phyloP scores from a whole-genome alignment of 1,140 invertebrate genomes.

The Patella vulgata region DNA sequence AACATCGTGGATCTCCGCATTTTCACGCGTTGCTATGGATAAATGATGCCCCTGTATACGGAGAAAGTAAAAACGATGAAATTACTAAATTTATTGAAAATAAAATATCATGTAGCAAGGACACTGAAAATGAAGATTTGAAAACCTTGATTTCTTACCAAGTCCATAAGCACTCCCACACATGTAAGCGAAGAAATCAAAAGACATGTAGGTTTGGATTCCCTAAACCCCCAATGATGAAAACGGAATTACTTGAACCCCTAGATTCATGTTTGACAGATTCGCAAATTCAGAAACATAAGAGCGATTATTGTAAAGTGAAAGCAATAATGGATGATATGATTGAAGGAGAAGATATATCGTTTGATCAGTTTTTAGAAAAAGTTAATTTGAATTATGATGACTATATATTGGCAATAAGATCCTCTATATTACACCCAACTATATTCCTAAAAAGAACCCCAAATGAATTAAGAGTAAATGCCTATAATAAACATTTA shows the following conservation, averaged over 20 bases:
- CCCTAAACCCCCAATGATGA: slow-evolving; percentile 26
- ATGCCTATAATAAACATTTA: too few species aligned
- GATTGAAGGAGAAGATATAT: too few species aligned
- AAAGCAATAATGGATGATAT: too few species aligned
- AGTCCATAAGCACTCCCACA: slow-evolving; percentile 33
- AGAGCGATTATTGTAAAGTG: too few species aligned
- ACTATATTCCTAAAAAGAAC: too few species aligned
- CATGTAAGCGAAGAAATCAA: slow-evolving; percentile 30
- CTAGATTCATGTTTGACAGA: slow-evolving; percentile 1
- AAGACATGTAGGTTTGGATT: slow-evolving; percentile 39
- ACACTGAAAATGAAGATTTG: neutral
- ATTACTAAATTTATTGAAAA: slow-evolving; percentile 31
- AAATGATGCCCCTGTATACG: slow-evolving; percentile 52
- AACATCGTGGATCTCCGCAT: slow-evolving; percentile 67
- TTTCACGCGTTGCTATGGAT: slow-evolving; percentile 66
- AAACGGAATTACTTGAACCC: slow-evolving; percentile 27
- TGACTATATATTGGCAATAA: too few species aligned
- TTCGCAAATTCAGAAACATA: too few species aligned
- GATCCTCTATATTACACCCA: too few species aligned
- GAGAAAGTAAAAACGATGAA: slow-evolving; percentile 6
- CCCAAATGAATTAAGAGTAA: too few species aligned
- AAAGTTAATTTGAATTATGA: too few species aligned
- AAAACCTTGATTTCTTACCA: slow-evolving; percentile 23
- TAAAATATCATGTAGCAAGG: slow-evolving; percentile 22
- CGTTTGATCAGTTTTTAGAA: too few species aligned